Evolutionary conservation across 2,797 vertebrate genomes (phyloP).

Genomic region (Meda fulgida): DNA sequence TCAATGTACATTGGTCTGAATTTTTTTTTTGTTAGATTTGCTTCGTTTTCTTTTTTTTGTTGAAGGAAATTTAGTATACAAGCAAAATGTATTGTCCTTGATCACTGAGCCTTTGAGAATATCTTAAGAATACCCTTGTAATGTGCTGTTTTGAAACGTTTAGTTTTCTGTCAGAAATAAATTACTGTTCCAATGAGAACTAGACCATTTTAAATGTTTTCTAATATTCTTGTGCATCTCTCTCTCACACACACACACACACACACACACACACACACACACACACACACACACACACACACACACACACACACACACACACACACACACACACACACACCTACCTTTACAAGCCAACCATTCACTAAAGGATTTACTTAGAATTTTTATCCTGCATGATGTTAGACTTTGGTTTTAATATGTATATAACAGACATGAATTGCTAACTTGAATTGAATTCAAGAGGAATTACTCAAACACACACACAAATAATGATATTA

Average conservation of each 20-base stretch:
- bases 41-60: conserved; percentile 51
- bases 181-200: conserved; percentile 78
- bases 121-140: conserved; percentile 78
- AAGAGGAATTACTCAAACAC: too few species aligned
- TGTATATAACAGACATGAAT: too few species aligned
- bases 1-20: conserved; percentile 74
- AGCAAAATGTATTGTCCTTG: conserved; percentile 78
- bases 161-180: conserved; percentile 81
- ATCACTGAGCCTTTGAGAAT: conserved; percentile 83
- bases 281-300: too few species aligned
- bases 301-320: too few species aligned
- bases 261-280: not conserved
- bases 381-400: too few species aligned
- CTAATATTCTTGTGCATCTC: not conserved
- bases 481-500: too few species aligned
- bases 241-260: not conserved
- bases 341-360: too few species aligned
- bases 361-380: too few species aligned
- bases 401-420: too few species aligned
- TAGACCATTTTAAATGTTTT: conserved; percentile 26
- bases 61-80: conserved; percentile 76
- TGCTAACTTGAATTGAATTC: too few species aligned
- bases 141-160: conserved; percentile 80
- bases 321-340: too few species aligned
- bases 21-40: not conserved